A percentile compares a stretch with the other conserved stretches of the same genome.
These are phyloP conservation scores for Cetonia aurata DNA, from an alignment of 2,888 invertebrate species.

Conservation along the genomic window DNA sequence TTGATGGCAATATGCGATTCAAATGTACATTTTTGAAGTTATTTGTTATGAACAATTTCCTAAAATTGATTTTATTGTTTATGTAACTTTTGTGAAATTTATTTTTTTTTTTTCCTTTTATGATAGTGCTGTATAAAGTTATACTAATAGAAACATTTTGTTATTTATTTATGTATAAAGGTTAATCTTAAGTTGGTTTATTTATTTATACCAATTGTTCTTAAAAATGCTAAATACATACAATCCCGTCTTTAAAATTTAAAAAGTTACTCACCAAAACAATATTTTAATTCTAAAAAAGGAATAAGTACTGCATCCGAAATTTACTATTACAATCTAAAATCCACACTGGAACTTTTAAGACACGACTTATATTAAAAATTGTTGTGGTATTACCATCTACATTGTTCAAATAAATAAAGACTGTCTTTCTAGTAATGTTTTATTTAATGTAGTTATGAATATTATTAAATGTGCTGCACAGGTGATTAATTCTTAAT, in stretches of 20 bases:
- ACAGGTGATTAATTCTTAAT: too few species aligned
- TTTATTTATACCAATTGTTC: conserved; percentile 19
- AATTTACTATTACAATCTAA: neutral
- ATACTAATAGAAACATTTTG: conserved; percentile 26
- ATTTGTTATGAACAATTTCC: conserved; percentile 13
- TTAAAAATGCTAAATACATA: neutral
- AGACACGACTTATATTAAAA: conserved; percentile 15
- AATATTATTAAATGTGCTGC: too few species aligned
- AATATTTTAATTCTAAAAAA: conserved; percentile 6
- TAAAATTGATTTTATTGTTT: conserved; percentile 13
- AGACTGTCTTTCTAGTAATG: conserved; percentile 42
- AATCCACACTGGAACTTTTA: conserved; percentile 22
- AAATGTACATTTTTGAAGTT: conserved; percentile 29
- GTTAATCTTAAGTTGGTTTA: conserved; percentile 34
- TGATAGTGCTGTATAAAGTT: conserved; percentile 28
- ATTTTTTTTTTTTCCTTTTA: conserved; percentile 10
- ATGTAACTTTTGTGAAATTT: conserved; percentile 8
- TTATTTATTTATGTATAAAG: conserved; percentile 38
- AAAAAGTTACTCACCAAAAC: conserved; percentile 22
- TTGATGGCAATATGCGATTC: conserved; percentile 11
- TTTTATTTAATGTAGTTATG: conserved; percentile 2
- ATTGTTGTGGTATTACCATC: conserved; percentile 26
- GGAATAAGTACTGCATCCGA: conserved; percentile 10
- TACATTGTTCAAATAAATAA: conserved; percentile 38
- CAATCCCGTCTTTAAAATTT: neutral